These are phyloP conservation scores for Xenotilapia caudafasciata DNA, from an alignment of 2,113 vertebrate genomes.

Conservation along the genomic window DNA sequence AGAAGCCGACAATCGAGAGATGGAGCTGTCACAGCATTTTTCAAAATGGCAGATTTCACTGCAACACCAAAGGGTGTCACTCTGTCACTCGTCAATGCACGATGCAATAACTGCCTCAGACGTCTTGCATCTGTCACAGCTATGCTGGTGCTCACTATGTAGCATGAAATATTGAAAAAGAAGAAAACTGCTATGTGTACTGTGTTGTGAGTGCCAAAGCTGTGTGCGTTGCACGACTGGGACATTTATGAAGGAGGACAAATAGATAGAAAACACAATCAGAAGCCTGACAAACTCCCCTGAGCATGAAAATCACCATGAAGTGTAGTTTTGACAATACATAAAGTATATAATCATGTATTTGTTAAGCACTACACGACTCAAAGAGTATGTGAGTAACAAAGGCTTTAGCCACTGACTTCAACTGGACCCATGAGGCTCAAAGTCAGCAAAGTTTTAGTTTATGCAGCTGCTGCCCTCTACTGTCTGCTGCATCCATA, in stretches of 20 bases:
- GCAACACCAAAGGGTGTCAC: constrained; percentile 38
- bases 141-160: neutral
- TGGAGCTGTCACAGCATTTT: constrained; percentile 43
- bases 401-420: neutral
- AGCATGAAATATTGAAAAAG: neutral
- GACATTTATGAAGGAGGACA: neutral
- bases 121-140: constrained; percentile 25
- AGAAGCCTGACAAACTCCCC: neutral
- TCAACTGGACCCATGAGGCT: neutral
- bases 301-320: neutral
- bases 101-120: constrained; percentile 15
- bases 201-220: neutral
- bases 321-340: neutral
- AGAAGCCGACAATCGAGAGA: constrained; percentile 35
- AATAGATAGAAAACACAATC: neutral
- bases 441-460: neutral
- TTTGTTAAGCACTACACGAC: neutral
- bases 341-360: neutral
- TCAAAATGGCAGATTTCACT: constrained; percentile 40
- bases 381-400: neutral
- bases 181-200: neutral
- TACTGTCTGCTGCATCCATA: neutral
- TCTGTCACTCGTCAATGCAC: constrained; percentile 36
- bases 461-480: constrained; percentile 32
- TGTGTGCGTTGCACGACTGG: neutral